Evolutionary conservation across 2,113 vertebrate species (phyloP).

Genomic region (Tor tambroides): DNA sequence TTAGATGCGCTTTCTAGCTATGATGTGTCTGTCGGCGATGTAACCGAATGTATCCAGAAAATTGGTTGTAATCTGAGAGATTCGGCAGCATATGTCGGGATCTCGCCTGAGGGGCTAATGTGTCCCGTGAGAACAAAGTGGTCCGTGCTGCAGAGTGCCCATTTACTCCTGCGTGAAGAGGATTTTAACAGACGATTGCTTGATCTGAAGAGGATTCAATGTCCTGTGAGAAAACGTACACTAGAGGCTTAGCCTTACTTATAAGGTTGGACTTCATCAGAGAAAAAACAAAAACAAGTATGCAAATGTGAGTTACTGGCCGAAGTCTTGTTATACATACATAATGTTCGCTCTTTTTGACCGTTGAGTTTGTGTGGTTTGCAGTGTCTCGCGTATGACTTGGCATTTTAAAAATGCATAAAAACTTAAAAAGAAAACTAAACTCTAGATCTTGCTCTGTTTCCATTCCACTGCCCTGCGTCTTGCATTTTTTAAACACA

Average conservation of each 20-base stretch:
- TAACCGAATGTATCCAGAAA: conserved; percentile 13
- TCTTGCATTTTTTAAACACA: too few species aligned
- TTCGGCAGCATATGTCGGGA: conserved; percentile 21
- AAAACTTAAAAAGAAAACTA: too few species aligned
- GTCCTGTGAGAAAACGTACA: conserved; percentile 10
- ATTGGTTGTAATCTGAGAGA: conserved; percentile 31
- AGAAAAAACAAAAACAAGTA: neutral
- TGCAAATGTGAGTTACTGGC: neutral
- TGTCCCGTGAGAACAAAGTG: conserved; percentile 29
- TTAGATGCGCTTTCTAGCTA: neutral
- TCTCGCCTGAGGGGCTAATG: conserved; percentile 29
- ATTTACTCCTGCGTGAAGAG: conserved; percentile 19
- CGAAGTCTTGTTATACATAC: neutral
- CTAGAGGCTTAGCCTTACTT: conserved; percentile 20
- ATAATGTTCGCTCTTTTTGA: too few species aligned
- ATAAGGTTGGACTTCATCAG: neutral
- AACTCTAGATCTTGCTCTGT: too few species aligned
- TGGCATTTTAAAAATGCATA: too few species aligned
- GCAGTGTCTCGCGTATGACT: too few species aligned
- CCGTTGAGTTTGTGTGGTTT: too few species aligned
- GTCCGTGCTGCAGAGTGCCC: neutral
- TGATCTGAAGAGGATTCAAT: conserved; percentile 7
- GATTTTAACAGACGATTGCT: conserved; percentile 48
- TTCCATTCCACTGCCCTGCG: too few species aligned
- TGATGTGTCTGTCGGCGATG: neutral